Evolutionary conservation across 2,113 vertebrate species (phyloP), one percentile per base, ranked within the genome.

Genomic region (Speoplatyrhinus poulsoni): DNA sequence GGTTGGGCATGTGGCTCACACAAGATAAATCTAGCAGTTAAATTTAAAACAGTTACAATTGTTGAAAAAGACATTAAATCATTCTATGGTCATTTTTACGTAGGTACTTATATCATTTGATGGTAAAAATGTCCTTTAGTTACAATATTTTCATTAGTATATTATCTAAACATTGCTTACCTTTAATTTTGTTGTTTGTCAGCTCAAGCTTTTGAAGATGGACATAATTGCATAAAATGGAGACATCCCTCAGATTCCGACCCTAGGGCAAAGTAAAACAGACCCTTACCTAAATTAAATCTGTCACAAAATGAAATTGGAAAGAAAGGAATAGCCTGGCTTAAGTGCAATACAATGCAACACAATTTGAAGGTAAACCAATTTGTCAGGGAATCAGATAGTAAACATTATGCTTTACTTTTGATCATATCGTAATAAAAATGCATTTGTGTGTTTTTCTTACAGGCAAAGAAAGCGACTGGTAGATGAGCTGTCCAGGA

Each of bases 151-250:
- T 4, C 50, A 19, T 13, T 15, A 3, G 12, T 9, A 57, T 54
- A 26, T 8, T 12, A 72, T 50, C 9, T 9, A 12, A 47, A 15
- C 9, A 36, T 57, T 53, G 60, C 16, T 77, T 62, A 99, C 96
- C 96, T 91, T 89, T 91, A 62, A 99, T 96, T 89, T 93, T 95
- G 90, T 98, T 98, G 82, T 73, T 63, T 26, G 94, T 91, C 73
- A 99, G 84, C n/a, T 98, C 93, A 82, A 99, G 82, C 81, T 94
- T 98, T 82, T 96, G 93, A 0, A 99, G 92, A 87, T 97, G 92
- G 68, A 90, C 0, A 3, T 95, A 98, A 61, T 72, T 88, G 73
- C 79, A 90, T 73, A 99, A 92, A 80, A 97, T 73, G 54, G 81
- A 93, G 70, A 98, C 36, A 62, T 98, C 91, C 1, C 56, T 82